A percentile compares a stretch with the other conserved stretches of the same genome.
Conservation (phyloP, 1,140 invertebrate species). For the Calliphora vicina region DNA sequence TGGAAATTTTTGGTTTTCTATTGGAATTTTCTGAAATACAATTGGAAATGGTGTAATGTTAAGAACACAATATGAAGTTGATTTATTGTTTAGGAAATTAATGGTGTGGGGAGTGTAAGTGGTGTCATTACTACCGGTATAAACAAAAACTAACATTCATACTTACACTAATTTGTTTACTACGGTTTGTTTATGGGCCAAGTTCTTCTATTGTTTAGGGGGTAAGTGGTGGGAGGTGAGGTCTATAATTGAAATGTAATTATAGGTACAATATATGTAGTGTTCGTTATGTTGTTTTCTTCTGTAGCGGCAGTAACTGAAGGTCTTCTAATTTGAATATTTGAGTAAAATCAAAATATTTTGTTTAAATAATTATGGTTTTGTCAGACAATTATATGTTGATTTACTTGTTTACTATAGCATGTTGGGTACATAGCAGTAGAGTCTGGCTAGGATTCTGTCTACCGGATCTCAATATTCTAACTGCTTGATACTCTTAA, state of each 20-base stretch:
- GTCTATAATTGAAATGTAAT: conserved; percentile 16
- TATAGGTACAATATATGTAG: background rate
- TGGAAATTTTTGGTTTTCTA: no score
- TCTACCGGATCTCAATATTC: background rate
- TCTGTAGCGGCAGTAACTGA: no score
- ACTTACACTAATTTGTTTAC: no score
- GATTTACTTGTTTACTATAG: no score
- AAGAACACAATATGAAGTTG: background rate
- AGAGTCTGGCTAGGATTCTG: background rate
- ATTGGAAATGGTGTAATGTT: background rate
- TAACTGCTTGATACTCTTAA: no score
- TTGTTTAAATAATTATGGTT: background rate
- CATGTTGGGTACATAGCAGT: background rate
- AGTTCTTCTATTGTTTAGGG: background rate
- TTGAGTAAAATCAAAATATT: background rate
- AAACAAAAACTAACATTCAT: no score
- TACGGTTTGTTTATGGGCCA: no score
- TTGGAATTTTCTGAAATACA: no score
- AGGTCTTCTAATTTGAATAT: background rate
- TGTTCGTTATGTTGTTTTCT: background rate
- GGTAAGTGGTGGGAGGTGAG: background rate
- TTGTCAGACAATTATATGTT: no score
- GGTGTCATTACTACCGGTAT: no score
- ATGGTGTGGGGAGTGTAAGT: no score
- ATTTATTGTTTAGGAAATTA: background rate